These are phyloP conservation scores for Xenus cinereus DNA, from an alignment of 2,113 vertebrate genomes.

Conservation along the genomic window DNA sequence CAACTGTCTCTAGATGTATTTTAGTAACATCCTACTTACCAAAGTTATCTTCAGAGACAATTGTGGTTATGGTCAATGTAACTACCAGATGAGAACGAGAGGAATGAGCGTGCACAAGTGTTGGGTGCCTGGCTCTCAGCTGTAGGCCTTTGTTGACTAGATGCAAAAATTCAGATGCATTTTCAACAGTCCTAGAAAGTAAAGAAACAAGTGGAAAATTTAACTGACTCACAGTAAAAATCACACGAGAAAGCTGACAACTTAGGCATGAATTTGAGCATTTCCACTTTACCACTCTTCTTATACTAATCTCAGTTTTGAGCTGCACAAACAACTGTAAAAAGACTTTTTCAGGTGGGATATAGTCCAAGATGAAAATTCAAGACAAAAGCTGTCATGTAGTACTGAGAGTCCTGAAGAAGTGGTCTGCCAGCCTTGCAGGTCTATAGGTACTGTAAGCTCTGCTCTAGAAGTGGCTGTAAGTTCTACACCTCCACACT, in stretches of 20 bases:
- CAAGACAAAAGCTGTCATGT: not conserved
- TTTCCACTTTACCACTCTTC: not conserved
- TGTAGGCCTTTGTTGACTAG: conserved; percentile 69
- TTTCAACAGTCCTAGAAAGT: conserved; percentile 70
- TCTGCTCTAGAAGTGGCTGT: not conserved
- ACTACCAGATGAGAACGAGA: conserved; percentile 87
- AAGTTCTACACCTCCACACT: not conserved
- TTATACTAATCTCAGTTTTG: not conserved
- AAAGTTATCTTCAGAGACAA: conserved; percentile 47
- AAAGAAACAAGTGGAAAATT: not conserved
- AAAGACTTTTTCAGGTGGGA: not conserved
- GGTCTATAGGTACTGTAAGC: not conserved
- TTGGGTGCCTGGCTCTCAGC: conserved; percentile 77
- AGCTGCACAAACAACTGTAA: not conserved
- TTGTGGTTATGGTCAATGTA: conserved; percentile 74
- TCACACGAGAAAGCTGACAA: not conserved
- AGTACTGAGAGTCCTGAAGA: not conserved
- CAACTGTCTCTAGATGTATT: not conserved
- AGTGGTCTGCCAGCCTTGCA: not conserved
- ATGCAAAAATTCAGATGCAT: conserved; percentile 72
- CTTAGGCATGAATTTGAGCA: not conserved
- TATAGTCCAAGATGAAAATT: not conserved
- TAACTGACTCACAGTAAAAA: not conserved
- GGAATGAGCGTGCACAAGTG: conserved; percentile 79
- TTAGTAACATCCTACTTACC: conserved; percentile 65